phyloP scores from a whole-genome alignment of 2,113 vertebrate genomes.

The Apteryx owenii region DNA sequence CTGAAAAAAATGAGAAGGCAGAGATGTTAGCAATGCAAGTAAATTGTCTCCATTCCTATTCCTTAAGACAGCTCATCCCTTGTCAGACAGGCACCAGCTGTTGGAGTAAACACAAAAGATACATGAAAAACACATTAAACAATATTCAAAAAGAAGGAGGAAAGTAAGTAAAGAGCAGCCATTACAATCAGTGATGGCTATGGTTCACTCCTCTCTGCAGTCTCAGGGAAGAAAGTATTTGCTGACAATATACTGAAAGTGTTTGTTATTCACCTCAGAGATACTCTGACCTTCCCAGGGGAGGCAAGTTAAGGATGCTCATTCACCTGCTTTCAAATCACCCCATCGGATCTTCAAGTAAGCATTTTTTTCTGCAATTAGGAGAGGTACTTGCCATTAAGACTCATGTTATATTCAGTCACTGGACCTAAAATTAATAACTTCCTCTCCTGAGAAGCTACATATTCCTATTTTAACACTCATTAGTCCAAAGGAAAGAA shows the following conservation, averaged over 20 bases:
- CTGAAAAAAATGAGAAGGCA: not conserved
- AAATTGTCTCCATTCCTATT: not conserved
- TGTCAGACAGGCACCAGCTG: not conserved
- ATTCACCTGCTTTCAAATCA: slow-evolving; percentile 12
- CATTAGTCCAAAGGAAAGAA: slow-evolving; percentile 3
- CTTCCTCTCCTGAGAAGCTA: not conserved
- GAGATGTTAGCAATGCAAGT: not conserved
- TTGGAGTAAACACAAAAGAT: not conserved
- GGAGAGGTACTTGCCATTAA: not conserved
- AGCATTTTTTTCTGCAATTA: not conserved
- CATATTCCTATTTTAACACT: not conserved
- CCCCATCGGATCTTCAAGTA: not conserved
- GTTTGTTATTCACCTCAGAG: not conserved
- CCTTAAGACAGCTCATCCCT: not conserved
- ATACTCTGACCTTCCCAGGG: not conserved
- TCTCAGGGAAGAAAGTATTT: not conserved
- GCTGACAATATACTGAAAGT: not conserved
- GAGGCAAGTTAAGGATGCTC: not conserved
- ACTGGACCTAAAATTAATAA: not conserved
- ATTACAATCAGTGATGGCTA: accelerated
- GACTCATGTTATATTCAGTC: not conserved
- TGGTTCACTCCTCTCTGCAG: not conserved
- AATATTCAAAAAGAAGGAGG: not conserved
- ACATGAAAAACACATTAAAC: not conserved
- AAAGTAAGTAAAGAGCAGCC: not conserved